Percentiles rank a stretch among this genome's conserved stretches.
These are phyloP conservation scores for Pygoscelis adeliae DNA, from an alignment of 2,113 vertebrate genomes.

Conservation along the genomic window DNA sequence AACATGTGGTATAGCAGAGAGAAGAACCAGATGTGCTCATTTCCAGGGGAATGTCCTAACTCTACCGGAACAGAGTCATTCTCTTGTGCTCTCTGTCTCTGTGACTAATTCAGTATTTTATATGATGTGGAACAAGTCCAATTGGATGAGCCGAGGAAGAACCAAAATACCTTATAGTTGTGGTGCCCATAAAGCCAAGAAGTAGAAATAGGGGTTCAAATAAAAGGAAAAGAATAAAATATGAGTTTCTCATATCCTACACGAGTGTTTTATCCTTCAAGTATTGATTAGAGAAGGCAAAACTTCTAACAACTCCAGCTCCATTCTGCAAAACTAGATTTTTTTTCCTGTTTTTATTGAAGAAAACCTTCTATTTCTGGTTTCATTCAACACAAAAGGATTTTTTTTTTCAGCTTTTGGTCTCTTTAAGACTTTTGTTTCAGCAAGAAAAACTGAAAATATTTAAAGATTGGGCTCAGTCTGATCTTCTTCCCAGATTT, in stretches of 20 bases:
- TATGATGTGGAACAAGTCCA: slow-evolving; percentile 57
- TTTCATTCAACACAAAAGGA: slow-evolving; percentile 56
- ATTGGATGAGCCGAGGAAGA: slow-evolving; percentile 21
- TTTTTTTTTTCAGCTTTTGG: slow-evolving; percentile 30
- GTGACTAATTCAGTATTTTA: slow-evolving; percentile 67
- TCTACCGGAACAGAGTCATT: slow-evolving; percentile 61
- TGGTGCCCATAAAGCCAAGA: not conserved
- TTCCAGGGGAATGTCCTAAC: slow-evolving; percentile 68
- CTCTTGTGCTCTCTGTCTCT: slow-evolving; percentile 52
- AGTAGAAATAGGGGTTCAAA: not conserved
- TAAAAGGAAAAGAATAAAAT: not conserved
- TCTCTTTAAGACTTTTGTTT: slow-evolving; percentile 64
- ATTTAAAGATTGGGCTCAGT: slow-evolving; percentile 45
- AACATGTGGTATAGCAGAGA: slow-evolving; percentile 52
- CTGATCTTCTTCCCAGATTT: slow-evolving; percentile 56
- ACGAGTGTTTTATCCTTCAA: not conserved
- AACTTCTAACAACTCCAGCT: slow-evolving; percentile 4
- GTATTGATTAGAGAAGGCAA: slow-evolving; percentile 7
- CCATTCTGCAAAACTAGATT: not conserved
- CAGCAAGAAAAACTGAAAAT: slow-evolving; percentile 53
- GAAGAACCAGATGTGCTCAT: slow-evolving; percentile 69
- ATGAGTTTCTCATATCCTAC: not conserved
- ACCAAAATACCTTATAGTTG: slow-evolving; percentile 29
- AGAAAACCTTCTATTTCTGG: slow-evolving; percentile 56
- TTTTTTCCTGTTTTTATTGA: not conserved